Evolutionary conservation across 2,888 invertebrate species (phyloP), one percentile per base, ranked within the genome.

Genomic region (Drosophila robusta): DNA sequence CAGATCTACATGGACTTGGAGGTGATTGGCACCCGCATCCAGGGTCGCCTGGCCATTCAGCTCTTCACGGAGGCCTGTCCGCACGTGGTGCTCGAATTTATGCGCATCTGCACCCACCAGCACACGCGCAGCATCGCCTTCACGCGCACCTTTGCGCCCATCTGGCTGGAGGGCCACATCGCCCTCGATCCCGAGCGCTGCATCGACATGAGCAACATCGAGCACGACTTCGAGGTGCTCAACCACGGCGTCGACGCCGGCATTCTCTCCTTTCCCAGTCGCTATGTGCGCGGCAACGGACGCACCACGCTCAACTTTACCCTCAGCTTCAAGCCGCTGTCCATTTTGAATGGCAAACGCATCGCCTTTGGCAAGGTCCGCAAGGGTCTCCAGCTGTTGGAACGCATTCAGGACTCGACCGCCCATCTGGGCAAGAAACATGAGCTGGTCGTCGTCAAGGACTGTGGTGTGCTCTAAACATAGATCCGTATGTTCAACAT

Each of bases 51-150:
- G 9, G 56, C 75, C 3, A 83, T 92, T 38, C 87, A 90, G 45
- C 77, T 92, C 3, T 92, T 85, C 63, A 90, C 90, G 4, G 92
- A 92, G 72, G 90, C 91, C 11, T 91, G 90, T 54, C 92, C 92
- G 0, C 85, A 87, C 47, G 81, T 91, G 0, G 90, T 90, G 1
- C 63, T 90, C 5, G 88, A 90, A 41, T 89, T 92, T 26, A 81
- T 92, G 61, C 82, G 87, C 39, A 57, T 87, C 60, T 91, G 91
- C 46, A 79, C 82, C 3, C 46, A 54, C 0, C 72, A 64, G 5
- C 57, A 58, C 2, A 16, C 22, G 2, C 67, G 58, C 1, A 66
- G 69, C n/a, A 76, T 90, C 4, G 22, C 41, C 12, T 83, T 91
- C 18, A 80, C 77, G 1, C 90, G 91, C 1, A 76, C 90, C 0